A percentile compares a stretch with the other conserved stretches of the same genome.
Conservation (phyloP, 2,888 invertebrate species). For the Melieria picta region DNA sequence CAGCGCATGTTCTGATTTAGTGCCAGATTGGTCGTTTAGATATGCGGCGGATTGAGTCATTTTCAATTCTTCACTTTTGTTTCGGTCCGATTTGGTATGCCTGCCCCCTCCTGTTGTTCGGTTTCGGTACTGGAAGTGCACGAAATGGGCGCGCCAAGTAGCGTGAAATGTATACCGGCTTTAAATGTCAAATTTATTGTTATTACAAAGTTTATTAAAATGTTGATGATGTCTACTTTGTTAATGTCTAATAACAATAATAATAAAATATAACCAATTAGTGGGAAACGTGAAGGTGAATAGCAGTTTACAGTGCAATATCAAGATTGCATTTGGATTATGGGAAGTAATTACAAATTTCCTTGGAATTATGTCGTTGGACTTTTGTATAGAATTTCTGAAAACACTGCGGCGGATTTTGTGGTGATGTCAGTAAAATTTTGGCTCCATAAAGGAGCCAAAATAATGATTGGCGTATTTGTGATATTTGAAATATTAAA, state of each 20-base stretch:
- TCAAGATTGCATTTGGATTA: too few species aligned
- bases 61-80: conserved; percentile 20
- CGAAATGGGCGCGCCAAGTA: conserved; percentile 17
- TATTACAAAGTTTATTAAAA: conserved; percentile 47
- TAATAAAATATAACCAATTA: background rate
- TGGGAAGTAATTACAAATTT: too few species aligned
- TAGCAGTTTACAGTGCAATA: too few species aligned
- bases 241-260: conserved; percentile 19
- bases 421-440: too few species aligned
- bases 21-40: conserved; percentile 9
- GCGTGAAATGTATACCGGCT: conserved; percentile 40
- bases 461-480: too few species aligned
- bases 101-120: background rate
- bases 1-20: background rate
- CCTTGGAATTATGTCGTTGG: too few species aligned
- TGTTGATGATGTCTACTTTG: conserved; percentile 20
- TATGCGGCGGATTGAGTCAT: conserved; percentile 53
- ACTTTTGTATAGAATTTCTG: too few species aligned
- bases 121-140: background rate
- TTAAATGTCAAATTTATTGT: conserved; percentile 59
- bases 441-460: too few species aligned
- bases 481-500: too few species aligned
- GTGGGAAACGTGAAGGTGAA: too few species aligned
- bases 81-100: background rate
- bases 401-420: too few species aligned